These are phyloP conservation scores for Rutpela maculata DNA, from an alignment of 2,888 invertebrate genomes.

Conservation along the genomic window DNA sequence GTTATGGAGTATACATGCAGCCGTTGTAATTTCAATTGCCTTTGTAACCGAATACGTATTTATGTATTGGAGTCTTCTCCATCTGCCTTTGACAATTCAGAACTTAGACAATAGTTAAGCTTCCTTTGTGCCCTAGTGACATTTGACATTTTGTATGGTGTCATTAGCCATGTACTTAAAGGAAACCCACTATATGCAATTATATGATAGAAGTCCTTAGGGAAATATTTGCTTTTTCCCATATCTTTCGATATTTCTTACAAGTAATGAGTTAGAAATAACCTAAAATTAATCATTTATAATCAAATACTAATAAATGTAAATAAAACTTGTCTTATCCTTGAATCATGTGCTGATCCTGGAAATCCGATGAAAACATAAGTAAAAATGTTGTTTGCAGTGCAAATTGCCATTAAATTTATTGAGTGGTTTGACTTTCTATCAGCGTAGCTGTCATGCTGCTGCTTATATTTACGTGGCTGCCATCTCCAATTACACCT, in stretches of 20 bases:
- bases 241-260: background rate
- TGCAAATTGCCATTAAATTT: background rate
- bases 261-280: background rate
- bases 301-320: too few relatives aligned
- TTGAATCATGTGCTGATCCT: too few relatives aligned
- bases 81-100: background rate
- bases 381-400: too few relatives aligned
- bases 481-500: too few relatives aligned
- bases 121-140: background rate
- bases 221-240: background rate
- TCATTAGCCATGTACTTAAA: background rate
- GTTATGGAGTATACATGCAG: constrained; percentile 12
- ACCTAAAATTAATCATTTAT: background rate
- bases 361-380: too few relatives aligned
- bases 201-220: background rate
- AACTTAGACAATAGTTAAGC: background rate
- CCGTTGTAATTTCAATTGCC: constrained; percentile 15
- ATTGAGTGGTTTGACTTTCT: too few relatives aligned
- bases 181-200: background rate
- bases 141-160: background rate
- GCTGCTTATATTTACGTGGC: too few relatives aligned
- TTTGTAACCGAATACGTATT: constrained; percentile 7
- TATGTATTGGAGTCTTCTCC: background rate
- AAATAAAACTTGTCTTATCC: too few relatives aligned
- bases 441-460: too few relatives aligned